phyloP scores from a whole-genome alignment of 2,113 vertebrate species.

The Nasalis larvatus region DNA sequence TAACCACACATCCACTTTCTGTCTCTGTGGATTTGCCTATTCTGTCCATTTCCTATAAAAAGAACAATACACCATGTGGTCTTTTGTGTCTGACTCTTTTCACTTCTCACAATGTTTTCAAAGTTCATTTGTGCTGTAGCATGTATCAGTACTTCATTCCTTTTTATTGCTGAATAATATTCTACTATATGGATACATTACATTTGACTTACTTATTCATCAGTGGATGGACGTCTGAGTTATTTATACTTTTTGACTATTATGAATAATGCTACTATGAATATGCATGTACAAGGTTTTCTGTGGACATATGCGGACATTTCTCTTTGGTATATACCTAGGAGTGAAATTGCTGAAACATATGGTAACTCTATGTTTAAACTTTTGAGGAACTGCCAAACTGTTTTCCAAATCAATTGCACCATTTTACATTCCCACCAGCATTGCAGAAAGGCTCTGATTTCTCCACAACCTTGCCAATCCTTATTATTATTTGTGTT shows the following conservation, averaged over 20 bases:
- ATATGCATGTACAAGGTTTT: not conserved
- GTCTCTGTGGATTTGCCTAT: not conserved
- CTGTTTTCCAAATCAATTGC: not conserved
- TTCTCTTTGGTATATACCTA: not conserved
- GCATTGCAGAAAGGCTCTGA: not conserved
- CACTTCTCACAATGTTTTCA: not conserved
- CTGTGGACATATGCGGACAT: not conserved
- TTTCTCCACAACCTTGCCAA: not conserved
- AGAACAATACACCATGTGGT: not conserved
- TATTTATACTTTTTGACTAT: not conserved
- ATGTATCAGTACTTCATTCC: not conserved
- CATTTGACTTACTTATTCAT: not conserved
- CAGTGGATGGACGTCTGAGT: not conserved
- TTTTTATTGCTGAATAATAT: conserved; percentile 3
- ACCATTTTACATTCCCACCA: not conserved
- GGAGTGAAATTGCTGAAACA: not conserved
- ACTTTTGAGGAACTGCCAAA: not conserved
- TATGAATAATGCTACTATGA: not conserved
- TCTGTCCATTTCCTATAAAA: not conserved
- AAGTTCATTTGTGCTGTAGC: not conserved
- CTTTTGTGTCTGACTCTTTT: not conserved
- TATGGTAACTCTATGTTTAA: not conserved
- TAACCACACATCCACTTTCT: not conserved
- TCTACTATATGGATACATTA: not conserved
- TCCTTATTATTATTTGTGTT: not conserved